These are phyloP conservation scores for Acrobasis repandana DNA, from an alignment of 2,888 invertebrate genomes.

Conservation along the genomic window DNA sequence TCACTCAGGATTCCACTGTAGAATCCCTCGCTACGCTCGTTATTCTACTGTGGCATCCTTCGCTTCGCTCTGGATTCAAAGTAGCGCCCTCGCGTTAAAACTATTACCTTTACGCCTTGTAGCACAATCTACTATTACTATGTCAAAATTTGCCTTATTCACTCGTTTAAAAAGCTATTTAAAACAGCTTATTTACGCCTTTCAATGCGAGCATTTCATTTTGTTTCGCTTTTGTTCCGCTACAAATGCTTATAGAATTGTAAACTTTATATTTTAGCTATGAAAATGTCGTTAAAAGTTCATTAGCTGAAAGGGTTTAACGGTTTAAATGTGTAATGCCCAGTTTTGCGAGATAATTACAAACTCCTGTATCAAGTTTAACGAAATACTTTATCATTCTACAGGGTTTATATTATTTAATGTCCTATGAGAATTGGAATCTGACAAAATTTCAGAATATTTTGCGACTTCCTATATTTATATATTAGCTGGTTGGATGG, in stretches of 20 bases:
- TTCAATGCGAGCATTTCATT: neutral
- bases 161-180: no score
- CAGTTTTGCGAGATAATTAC: slow-evolving; percentile 33
- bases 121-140: no score
- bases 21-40: no score
- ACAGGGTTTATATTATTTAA: neutral
- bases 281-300: slow-evolving; percentile 34
- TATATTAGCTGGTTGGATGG: no score
- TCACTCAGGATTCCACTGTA: no score
- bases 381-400: neutral
- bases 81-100: no score
- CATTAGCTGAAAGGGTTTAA: slow-evolving; percentile 31
- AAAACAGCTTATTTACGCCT: neutral
- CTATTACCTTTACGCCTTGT: no score
- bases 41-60: no score
- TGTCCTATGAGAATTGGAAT: neutral
- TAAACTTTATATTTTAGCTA: slow-evolving; percentile 21
- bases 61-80: no score
- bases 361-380: slow-evolving; percentile 17
- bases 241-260: slow-evolving; percentile 5
- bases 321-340: slow-evolving; percentile 26
- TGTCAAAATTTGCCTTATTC: no score
- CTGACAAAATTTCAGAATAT: neutral
- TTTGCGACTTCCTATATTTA: no score
- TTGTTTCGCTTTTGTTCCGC: neutral